Base-by-base conservation (phyloP, 2,888 invertebrate species). In the Drosophila peninsularis region DNA sequence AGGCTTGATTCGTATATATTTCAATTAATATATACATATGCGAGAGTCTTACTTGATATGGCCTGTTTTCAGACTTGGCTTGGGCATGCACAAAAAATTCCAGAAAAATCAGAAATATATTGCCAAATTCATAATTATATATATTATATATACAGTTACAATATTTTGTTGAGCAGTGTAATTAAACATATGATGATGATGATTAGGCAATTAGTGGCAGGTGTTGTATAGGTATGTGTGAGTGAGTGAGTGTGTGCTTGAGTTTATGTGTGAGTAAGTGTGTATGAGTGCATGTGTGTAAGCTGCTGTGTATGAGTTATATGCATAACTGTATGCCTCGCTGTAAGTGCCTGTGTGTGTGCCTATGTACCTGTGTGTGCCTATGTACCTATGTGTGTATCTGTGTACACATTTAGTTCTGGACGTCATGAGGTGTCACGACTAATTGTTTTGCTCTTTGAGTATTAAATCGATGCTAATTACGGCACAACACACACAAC, bases 391-490 rank as follows among this genome's bases (percentile, higher is more conserved):
- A 3, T 44, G 6, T 10, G 37, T 27, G 32, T 37, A 49, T 13
- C 3, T 45, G 47, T 47, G 14, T 24, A n/a, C 19, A 47, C n/a
- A 6, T 17, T 13, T 49, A 19, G 44, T 45, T 17, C 27, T 39
- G 4, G 17, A 9, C 4, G 17, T 36, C n/a, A 36, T 47, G 58
- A 72, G 65, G 72, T 84, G 85, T 72, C 66, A 11, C 62, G 53
- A 62, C 82, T 88, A 85, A 85, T 85, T 88, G 86, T 76, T 68
- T 78, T 66, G 63, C 76, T 74, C 68, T 85, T 82, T 73, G 84
- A 64, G 82, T 71, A 83, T 85, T 88, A 88, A 88, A 80, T 78
- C 71, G 64, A 80, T 74, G 76, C 88, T 83, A 80, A 85, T 85
- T 88, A 86, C 68, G 63, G 70, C 56, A 69, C 52, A 78, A 78